Base-by-base conservation (phyloP, 2,888 invertebrate species). In the Busseola fusca region DNA sequence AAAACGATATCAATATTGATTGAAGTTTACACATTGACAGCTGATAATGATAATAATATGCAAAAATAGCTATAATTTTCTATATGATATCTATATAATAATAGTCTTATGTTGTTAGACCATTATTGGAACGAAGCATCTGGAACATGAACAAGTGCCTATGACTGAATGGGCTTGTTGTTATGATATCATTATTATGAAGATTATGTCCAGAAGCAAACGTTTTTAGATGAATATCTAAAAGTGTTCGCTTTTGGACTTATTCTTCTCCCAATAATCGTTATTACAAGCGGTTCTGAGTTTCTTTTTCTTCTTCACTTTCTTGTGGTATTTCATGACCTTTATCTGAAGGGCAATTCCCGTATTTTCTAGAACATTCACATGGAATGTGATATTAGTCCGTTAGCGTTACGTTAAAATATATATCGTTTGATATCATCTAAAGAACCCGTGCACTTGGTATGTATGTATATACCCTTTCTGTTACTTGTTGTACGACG, bases 1-100 rank as follows among this genome's bases (percentile, higher is more conserved):
- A 64, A 34, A 50, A 21, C 1, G 30, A 45, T 54, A 77, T 70
- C 25, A 40, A 58, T 30, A 40, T 18, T 52, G 10, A 69, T 70
- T 60, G n/a, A 21, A 69, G 57, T 56, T 27, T 52, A 34, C 40
- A 21, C n/a, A 52, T 37, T 58, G 37, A 48, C 63, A 30, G 40
- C 58, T 63, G 50, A 63, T 58, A 45, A 25, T 37, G 45, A 71
- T 50, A 42, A 45, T 40, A 52, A 52, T 18, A 34, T 34, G 25
- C 25, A 63, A 54, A 42, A 48, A 42, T 37, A 25, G 14, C 3
- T 37, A 3, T 21, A 6, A 34, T 58, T 52, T 45, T 68, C 14
- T 21, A 45, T 58, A 30, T 18, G 58, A 60, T 25, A 74, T 48
- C 37, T 27, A n/a, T n/a, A n/a, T n/a, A n/a, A 14, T 3, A 30